Percentiles rank a stretch among this genome's conserved stretches.
Evolutionary conservation across 2,113 vertebrate species (phyloP).

Genomic region (Synodontis membranacea): DNA sequence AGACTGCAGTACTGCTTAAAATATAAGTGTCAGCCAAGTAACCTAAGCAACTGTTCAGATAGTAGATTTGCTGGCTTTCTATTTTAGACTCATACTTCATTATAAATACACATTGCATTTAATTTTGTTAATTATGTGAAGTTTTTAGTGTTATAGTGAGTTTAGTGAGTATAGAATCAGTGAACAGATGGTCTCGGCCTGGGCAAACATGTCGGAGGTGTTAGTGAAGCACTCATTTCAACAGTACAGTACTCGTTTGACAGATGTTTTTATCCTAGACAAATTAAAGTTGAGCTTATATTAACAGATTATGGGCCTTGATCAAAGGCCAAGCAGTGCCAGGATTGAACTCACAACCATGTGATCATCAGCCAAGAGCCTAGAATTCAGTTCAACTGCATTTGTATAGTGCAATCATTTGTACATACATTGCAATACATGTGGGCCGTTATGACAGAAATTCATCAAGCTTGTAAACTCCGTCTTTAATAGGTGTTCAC

Average conservation of each 20-base stretch:
- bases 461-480: constrained; percentile 20
- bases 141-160: background rate
- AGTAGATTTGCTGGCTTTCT: background rate
- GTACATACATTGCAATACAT: background rate
- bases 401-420: background rate
- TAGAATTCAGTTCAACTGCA: background rate
- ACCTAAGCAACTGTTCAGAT: background rate
- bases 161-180: constrained; percentile 47
- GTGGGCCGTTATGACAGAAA: background rate
- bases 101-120: background rate
- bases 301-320: background rate
- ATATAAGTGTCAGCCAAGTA: constrained; percentile 2
- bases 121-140: background rate
- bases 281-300: background rate
- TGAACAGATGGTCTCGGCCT: constrained; percentile 66
- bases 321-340: background rate
- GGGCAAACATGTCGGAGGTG: constrained; percentile 10
- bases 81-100: background rate
- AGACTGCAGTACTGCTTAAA: background rate
- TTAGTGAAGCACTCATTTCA: constrained; percentile 53
- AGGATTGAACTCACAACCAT: background rate
- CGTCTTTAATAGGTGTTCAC: background rate
- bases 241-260: background rate
- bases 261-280: background rate
- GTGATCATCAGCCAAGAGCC: background rate